Base-by-base conservation (phyloP, 2,888 invertebrate genomes). In the Polyploca ridens region DNA sequence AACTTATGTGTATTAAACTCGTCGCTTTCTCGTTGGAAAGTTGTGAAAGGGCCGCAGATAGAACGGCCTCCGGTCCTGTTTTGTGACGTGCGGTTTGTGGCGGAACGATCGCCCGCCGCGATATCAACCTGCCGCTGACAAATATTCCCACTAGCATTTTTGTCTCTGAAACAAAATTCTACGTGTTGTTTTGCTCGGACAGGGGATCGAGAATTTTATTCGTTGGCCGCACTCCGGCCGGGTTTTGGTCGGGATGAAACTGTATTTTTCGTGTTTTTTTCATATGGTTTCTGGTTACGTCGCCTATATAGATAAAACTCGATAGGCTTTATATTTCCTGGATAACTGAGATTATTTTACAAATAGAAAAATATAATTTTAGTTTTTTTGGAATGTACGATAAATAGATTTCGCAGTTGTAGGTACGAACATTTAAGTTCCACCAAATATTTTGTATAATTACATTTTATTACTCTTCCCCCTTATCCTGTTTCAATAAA, bases 61-160 rank as follows among this genome's bases (percentile, higher is more conserved):
- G 65, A 62, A n/a, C 46, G 61, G 63, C 46, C 46, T 41, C 38
- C 16, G 38, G 54, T 54, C 19, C 33, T 59, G 63, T 62, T 46
- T 62, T 62, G 64, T 67, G 76, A 74, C 79, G 71, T 74, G 77
- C 75, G 81, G 81, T 75, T 63, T 76, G 75, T 73, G 72, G 73
- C 63, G 46, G 62, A 65, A 63, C 67, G 68, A 63, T 66, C 65
- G 62, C 60, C 63, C 59, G 63, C 66, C 67, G 66, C 71, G 71
- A 70, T 69, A 68, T 65, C 67, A 69, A 67, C 67, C 77, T 79
- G 78, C 64, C 72, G 62, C 69, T 74, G 74, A 75, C 82, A 80
- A 78, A 79, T 80, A 77, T 78, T 76, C 73, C 70, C 64, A 62
- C 68, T 66, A 70, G 66, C 63, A 66, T 71, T 71, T 68, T 69